These are phyloP conservation scores for Centropus unirufus DNA, from an alignment of 2,113 vertebrate genomes.

Conservation along the genomic window DNA sequence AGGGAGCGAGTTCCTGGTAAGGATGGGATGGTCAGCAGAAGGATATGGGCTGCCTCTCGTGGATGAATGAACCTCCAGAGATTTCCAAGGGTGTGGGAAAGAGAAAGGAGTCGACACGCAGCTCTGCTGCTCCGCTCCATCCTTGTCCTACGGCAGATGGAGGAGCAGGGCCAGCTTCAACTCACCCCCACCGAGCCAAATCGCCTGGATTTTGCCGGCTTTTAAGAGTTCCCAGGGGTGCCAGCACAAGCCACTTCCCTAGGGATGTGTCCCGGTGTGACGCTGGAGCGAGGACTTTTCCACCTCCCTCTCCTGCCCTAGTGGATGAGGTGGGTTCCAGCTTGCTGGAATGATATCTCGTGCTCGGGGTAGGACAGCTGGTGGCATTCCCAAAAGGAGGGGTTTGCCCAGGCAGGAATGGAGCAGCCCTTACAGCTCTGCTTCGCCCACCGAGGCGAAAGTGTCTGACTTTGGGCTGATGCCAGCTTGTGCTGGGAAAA, in stretches of 20 bases:
- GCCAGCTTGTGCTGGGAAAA: background rate
- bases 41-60: background rate
- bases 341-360: background rate
- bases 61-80: accelerated
- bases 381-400: background rate
- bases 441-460: too few relatives aligned
- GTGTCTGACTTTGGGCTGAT: too few relatives aligned
- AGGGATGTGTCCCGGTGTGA: background rate
- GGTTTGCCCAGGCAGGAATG: background rate
- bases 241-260: background rate
- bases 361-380: background rate
- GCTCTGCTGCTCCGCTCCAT: background rate
- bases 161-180: background rate
- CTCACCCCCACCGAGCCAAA: background rate
- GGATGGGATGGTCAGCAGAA: background rate
- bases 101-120: background rate
- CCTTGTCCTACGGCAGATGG: accelerated
- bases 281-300: accelerated
- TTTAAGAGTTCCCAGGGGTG: slow-evolving; percentile 27
- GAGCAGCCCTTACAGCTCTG: background rate
- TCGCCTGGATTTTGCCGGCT: background rate
- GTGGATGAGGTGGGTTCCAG: background rate
- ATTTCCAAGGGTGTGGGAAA: background rate
- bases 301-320: background rate
- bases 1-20: background rate